phyloP scores from a whole-genome alignment of 1,140 invertebrate species.

The Apis cerana region DNA sequence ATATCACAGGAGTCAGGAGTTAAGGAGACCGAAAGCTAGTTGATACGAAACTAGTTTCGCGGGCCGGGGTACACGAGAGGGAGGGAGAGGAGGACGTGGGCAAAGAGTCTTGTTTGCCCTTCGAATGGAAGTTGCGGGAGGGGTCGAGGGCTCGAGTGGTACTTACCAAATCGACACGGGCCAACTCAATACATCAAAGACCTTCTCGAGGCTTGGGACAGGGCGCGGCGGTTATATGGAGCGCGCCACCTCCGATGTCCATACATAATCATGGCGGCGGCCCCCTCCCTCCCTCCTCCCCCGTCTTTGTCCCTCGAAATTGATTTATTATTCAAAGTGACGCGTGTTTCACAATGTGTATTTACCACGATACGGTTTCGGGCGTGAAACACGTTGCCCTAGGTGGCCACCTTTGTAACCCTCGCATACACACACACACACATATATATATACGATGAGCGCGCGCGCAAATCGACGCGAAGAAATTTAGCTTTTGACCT shows the following conservation, averaged over 20 bases:
- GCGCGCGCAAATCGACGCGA: background rate
- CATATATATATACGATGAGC: constrained; percentile 38
- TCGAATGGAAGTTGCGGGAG: constrained; percentile 74
- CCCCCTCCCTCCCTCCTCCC: background rate
- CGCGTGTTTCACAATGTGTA: constrained; percentile 81
- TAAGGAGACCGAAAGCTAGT: no score
- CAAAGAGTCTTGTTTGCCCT: constrained; percentile 62
- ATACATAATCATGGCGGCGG: constrained; percentile 78
- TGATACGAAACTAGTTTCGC: no score
- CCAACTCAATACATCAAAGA: constrained; percentile 79
- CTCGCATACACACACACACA: constrained; percentile 56
- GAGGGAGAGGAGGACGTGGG: constrained; percentile 30
- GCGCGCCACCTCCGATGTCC: constrained; percentile 72
- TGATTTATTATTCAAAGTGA: constrained; percentile 82
- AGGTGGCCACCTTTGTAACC: constrained; percentile 63
- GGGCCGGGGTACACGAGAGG: background rate
- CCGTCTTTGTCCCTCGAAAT: constrained; percentile 80
- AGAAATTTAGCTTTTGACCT: constrained; percentile 32
- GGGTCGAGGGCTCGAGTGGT: constrained; percentile 74
- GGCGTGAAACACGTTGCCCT: constrained; percentile 58
- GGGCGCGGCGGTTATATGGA: constrained; percentile 64
- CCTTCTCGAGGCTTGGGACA: constrained; percentile 66
- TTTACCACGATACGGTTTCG: constrained; percentile 76
- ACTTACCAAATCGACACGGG: constrained; percentile 77
- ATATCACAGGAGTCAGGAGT: no score